A percentile compares a stretch with the other conserved stretches of the same genome.
Evolutionary conservation across 2,797 vertebrate species (phyloP).

Genomic region (Micrastur ruficollis): DNA sequence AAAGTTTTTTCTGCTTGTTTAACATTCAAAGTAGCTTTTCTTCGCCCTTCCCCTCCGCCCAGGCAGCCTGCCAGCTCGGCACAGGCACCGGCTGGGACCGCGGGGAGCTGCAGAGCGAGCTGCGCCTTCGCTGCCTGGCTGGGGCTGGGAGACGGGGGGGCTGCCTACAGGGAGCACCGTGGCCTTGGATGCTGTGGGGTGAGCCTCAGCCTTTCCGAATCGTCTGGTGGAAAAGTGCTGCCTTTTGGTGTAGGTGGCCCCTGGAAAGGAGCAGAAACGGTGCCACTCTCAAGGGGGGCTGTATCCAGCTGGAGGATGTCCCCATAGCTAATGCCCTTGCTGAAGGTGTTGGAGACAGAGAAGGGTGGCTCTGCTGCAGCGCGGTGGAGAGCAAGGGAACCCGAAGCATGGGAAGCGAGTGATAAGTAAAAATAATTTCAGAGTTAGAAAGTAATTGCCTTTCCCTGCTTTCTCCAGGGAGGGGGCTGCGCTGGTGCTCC

Average conservation of each 20-base stretch:
- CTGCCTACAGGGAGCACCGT: rapidly evolving
- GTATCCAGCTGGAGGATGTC: background rate
- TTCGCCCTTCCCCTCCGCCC: background rate
- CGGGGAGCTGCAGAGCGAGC: background rate
- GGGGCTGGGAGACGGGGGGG: rapidly evolving
- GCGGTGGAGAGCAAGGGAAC: rapidly evolving
- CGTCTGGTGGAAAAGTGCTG: background rate
- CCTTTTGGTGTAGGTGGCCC: background rate
- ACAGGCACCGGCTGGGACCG: background rate
- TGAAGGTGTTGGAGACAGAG: background rate
- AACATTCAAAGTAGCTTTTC: background rate
- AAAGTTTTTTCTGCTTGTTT: background rate
- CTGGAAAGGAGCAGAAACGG: background rate
- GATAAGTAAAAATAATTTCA: background rate
- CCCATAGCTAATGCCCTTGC: background rate
- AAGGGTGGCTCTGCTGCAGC: background rate
- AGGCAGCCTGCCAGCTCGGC: background rate
- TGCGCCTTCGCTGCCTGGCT: background rate
- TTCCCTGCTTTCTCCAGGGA: background rate
- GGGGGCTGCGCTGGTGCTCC: background rate
- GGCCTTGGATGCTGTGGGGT: rapidly evolving
- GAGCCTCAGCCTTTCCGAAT: rapidly evolving
- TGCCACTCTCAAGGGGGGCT: background rate
- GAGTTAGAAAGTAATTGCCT: background rate
- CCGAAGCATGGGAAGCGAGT: rapidly evolving